These are phyloP conservation scores for Papilio polyxenes DNA, from an alignment of 1,140 invertebrate species.

Conservation along the genomic window DNA sequence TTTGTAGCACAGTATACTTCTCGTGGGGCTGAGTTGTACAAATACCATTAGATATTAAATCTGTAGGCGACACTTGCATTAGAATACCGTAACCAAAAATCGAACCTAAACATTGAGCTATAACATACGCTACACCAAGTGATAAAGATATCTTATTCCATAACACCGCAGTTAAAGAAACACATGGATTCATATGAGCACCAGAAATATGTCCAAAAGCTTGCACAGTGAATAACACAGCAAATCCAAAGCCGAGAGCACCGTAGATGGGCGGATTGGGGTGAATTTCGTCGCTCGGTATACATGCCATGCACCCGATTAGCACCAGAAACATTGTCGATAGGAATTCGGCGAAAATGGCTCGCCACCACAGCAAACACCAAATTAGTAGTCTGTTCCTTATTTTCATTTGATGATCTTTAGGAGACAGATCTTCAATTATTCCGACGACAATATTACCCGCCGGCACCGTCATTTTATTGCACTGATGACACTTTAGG, in stretches of 20 bases:
- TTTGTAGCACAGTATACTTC: conserved; percentile 66
- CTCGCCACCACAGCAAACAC: conserved; percentile 46
- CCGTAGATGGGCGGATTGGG: conserved; percentile 54
- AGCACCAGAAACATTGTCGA: conserved; percentile 62
- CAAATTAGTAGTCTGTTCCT: conserved; percentile 32
- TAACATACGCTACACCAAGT: conserved; percentile 85
- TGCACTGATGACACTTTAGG: background rate
- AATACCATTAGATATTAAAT: conserved; percentile 67
- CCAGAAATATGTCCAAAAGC: conserved; percentile 86
- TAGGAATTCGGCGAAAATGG: conserved; percentile 60
- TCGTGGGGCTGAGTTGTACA: conserved; percentile 82
- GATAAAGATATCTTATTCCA: conserved; percentile 80
- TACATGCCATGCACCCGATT: conserved; percentile 67
- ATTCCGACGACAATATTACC: conserved; percentile 30
- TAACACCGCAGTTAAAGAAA: conserved; percentile 85
- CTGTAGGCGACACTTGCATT: conserved; percentile 80
- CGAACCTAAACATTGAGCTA: conserved; percentile 87
- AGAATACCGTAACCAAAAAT: conserved; percentile 85
- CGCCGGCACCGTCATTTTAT: conserved; percentile 34
- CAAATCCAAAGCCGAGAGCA: conserved; percentile 62
- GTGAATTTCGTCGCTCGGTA: conserved; percentile 53
- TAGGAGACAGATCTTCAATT: conserved; percentile 28
- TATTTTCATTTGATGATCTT: conserved; percentile 17
- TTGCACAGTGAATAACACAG: conserved; percentile 79
- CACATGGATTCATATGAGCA: conserved; percentile 89